Base-by-base conservation (phyloP, 2,888 invertebrate species). In the Craniophora ligustri region DNA sequence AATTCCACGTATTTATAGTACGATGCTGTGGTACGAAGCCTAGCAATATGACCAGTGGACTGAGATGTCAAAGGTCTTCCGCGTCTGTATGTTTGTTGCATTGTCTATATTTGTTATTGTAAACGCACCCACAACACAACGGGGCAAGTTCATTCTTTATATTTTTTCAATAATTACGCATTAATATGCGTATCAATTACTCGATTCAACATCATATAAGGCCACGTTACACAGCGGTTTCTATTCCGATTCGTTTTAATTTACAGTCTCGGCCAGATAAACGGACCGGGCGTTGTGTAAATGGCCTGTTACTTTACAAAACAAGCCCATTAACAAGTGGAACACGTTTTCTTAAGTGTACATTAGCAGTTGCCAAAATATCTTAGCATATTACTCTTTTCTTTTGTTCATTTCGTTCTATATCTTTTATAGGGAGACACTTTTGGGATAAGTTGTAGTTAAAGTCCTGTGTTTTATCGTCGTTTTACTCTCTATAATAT, bases 341-440 rank as follows among this genome's bases (percentile, higher is more conserved):
- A 48, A 64, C 63, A 64, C 63, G 63, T 64, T 64, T 64, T 53
- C 63, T 64, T 64, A 64, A 64, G 63, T 64, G 63, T 53, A 53
- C 63, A 64, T 58, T 64, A 65, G 63, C 64, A 58, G 47, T 63
- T 64, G 59, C 63, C 59, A 53, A 64, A 63, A 64, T 64, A 64
- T 64, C 59, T 48, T 58, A 31, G 45, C 45, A 45, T 65, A 65
- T 64, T 65, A 64, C 48, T 64, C 63, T 64, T 64, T 64, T 58
- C 41, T 36, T 45, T 48, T 45, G 65, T 48, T 45, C 36, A 14
- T 38, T 50, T 13, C 53, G 53, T 41, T 41, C 42, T 39, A 32
- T 57, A 42, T 31, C 65, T 8, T 19, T 46, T 45, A 64, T 48
- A 41, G 18, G 32, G 36, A 31, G 51, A 64, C 65, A 48, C 10